phyloP scores from a whole-genome alignment of 2,113 vertebrate species.

The Verasper variegatus region DNA sequence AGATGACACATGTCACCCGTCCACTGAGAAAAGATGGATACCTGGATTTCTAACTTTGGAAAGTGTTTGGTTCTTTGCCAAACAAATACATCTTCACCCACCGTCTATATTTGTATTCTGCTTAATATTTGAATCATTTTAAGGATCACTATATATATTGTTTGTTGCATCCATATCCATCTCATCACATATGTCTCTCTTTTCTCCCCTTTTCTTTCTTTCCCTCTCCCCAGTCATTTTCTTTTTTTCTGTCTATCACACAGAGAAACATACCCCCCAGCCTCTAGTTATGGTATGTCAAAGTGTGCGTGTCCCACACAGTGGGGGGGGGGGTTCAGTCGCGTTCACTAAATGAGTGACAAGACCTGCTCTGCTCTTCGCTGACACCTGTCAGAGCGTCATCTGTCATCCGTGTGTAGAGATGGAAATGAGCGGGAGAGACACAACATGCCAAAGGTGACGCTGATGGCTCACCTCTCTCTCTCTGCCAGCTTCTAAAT shows the following conservation, averaged over 20 bases:
- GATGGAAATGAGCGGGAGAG: slow-evolving; percentile 90
- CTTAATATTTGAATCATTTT: slow-evolving; percentile 39
- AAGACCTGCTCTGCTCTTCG: slow-evolving; percentile 87
- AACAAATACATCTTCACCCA: slow-evolving; percentile 12
- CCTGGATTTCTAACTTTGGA: slow-evolving; percentile 34
- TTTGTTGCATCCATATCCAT: slow-evolving; percentile 34
- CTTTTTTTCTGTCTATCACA: slow-evolving; percentile 53
- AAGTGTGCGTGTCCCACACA: slow-evolving; percentile 88
- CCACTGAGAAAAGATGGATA: slow-evolving; percentile 36
- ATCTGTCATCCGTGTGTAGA: slow-evolving; percentile 89
- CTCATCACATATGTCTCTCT: slow-evolving; percentile 30
- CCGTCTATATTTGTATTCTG: not conserved
- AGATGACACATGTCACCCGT: slow-evolving; percentile 55
- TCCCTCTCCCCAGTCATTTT: slow-evolving; percentile 43
- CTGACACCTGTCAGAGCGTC: slow-evolving; percentile 87
- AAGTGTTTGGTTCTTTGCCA: not conserved
- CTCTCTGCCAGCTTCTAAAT: slow-evolving; percentile 57
- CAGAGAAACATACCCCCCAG: slow-evolving; percentile 49
- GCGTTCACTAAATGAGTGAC: slow-evolving; percentile 85
- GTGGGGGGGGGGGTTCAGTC: slow-evolving; percentile 26
- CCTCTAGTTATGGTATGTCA: slow-evolving; percentile 83
- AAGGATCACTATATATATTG: slow-evolving; percentile 27
- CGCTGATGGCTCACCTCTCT: slow-evolving; percentile 84
- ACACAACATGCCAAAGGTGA: slow-evolving; percentile 95
- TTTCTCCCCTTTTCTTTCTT: slow-evolving; percentile 22